Evolutionary conservation across 2,113 vertebrate species (phyloP).

Genomic region (Chaetodon auriga): DNA sequence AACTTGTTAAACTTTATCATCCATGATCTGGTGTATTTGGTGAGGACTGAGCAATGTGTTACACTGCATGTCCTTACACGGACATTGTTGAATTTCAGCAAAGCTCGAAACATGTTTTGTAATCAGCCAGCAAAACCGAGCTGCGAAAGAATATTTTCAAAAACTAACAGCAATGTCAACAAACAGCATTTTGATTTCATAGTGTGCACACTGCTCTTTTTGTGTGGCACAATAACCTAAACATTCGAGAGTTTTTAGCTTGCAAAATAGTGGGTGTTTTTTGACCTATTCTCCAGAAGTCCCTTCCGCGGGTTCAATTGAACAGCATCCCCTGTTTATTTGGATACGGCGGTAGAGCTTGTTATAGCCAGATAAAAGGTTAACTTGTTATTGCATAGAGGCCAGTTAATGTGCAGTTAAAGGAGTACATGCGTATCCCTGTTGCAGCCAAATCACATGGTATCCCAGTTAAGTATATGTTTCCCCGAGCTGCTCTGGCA

Average conservation of each 20-base stretch:
- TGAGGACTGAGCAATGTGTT: neutral
- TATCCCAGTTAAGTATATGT: constrained; percentile 80
- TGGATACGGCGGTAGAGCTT: constrained; percentile 70
- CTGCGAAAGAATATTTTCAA: constrained; percentile 44
- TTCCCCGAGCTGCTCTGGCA: constrained; percentile 71
- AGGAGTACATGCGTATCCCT: constrained; percentile 73
- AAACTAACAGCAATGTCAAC: constrained; percentile 68
- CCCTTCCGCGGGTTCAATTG: constrained; percentile 56
- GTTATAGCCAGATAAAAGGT: constrained; percentile 81
- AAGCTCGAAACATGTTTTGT: constrained; percentile 45
- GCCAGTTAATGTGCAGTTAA: constrained; percentile 80
- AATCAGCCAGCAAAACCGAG: constrained; percentile 51
- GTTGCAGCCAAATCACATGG: constrained; percentile 79
- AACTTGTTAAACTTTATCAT: constrained; percentile 14
- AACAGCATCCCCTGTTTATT: constrained; percentile 78
- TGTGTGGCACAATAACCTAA: constrained; percentile 63
- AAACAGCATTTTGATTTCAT: constrained; percentile 71
- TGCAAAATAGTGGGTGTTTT: constrained; percentile 60
- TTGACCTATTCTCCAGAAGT: constrained; percentile 50
- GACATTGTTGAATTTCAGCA: constrained; percentile 37
- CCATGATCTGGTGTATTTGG: constrained; percentile 14
- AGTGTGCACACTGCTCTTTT: constrained; percentile 47
- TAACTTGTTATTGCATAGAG: constrained; percentile 81
- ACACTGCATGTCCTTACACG: constrained; percentile 11
- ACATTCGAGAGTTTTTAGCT: constrained; percentile 76